phyloP scores from a whole-genome alignment of 2,113 vertebrate species.

The Phylloscopus trochiloides region DNA sequence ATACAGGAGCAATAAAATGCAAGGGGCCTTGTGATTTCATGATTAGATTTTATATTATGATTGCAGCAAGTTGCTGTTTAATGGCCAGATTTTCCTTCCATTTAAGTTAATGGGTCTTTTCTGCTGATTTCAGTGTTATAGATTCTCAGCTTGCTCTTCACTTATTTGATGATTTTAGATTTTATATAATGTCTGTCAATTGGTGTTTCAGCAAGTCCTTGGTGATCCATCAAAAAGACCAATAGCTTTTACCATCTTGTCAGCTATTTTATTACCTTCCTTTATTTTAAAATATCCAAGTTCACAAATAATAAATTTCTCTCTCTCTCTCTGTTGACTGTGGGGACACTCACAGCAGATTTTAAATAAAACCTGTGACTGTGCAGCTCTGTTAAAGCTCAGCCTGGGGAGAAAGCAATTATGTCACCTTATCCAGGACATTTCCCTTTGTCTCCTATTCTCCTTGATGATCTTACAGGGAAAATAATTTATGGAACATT shows the following conservation, averaged over 20 bases:
- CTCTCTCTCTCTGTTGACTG: not conserved
- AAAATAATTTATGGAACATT: constrained; percentile 38
- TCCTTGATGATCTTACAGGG: not conserved
- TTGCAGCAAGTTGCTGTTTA: not conserved
- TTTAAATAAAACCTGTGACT: constrained; percentile 11
- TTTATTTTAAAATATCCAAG: constrained; percentile 31
- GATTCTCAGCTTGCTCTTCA: not conserved
- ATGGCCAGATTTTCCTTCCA: not conserved
- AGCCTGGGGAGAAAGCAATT: constrained; percentile 12
- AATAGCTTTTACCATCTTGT: not conserved
- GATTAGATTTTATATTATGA: not conserved
- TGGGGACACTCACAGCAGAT: not conserved
- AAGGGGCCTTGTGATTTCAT: not conserved
- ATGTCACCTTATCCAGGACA: not conserved
- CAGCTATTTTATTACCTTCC: constrained; percentile 26
- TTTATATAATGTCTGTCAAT: constrained; percentile 6
- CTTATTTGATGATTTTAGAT: not conserved
- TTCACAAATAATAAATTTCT: not conserved
- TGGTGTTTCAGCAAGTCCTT: constrained; percentile 16
- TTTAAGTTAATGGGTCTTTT: not conserved
- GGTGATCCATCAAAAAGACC: constrained; percentile 14
- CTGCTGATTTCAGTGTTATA: not conserved
- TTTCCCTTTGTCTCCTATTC: not conserved
- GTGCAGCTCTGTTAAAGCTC: not conserved
- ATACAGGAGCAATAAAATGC: not conserved